Evolutionary conservation across 30 jellyfish, hydroid and myxozoan species (phyloP).

Genomic region (Haliclystus octoradiatus): DNA sequence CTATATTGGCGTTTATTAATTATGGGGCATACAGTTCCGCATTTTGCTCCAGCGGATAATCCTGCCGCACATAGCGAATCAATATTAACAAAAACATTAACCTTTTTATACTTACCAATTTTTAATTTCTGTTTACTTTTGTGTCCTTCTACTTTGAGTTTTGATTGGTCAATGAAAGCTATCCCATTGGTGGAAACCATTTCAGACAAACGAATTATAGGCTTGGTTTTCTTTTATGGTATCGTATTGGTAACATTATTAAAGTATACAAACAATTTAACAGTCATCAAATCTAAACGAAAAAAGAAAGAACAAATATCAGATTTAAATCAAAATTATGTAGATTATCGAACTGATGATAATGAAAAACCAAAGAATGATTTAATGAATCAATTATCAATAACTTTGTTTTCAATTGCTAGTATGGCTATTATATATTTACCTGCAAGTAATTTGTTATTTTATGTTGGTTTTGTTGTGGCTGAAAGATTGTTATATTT

Average conservation of each 20-base stretch:
- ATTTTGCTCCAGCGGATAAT: slow-evolving; percentile 61
- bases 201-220: slow-evolving; percentile 28
- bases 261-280: too few relatives aligned
- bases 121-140: slow-evolving; percentile 43
- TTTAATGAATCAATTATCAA: too few relatives aligned
- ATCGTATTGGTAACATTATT: too few relatives aligned
- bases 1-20: slow-evolving; percentile 40
- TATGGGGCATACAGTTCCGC: slow-evolving; percentile 69
- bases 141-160: slow-evolving; percentile 87
- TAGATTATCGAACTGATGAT: too few relatives aligned
- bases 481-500: slow-evolving; percentile 75
- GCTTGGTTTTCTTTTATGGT: slow-evolving; percentile 21
- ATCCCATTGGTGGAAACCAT: slow-evolving; percentile 45
- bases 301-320: too few relatives aligned
- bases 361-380: too few relatives aligned
- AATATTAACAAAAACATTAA: slow-evolving; percentile 35
- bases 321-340: too few relatives aligned
- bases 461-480: slow-evolving; percentile 85
- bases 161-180: slow-evolving; percentile 92
- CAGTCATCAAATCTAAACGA: too few relatives aligned
- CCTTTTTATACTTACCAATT: slow-evolving; percentile 70
- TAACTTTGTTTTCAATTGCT: too few relatives aligned
- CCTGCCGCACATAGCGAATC: slow-evolving; percentile 70
- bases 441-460: slow-evolving; percentile 74
- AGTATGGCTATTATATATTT: slow-evolving; percentile 33